Evolutionary conservation across 2,888 invertebrate genomes (phyloP).

Genomic region (Erpobdella octoculata): DNA sequence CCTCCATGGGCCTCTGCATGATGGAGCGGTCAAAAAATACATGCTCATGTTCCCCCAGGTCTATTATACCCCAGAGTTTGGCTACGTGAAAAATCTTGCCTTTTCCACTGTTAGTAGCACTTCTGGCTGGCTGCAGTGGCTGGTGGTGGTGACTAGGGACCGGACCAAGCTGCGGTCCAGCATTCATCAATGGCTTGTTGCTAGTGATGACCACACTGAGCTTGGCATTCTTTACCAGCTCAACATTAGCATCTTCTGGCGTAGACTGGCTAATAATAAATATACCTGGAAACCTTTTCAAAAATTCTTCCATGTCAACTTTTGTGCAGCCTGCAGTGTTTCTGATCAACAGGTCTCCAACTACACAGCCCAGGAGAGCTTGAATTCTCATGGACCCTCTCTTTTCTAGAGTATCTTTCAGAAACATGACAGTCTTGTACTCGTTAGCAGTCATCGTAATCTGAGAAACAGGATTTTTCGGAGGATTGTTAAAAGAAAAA

Average conservation of each 20-base stretch:
- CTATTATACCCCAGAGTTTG: slow-evolving; percentile 53
- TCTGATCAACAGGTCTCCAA: slow-evolving; percentile 47
- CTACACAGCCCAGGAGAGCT: slow-evolving; percentile 44
- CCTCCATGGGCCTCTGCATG: slow-evolving; percentile 47
- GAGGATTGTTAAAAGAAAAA: slow-evolving; percentile 17
- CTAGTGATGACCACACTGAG: slow-evolving; percentile 49
- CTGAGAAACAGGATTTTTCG: slow-evolving; percentile 37
- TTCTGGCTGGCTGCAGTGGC: not conserved
- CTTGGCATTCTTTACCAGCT: slow-evolving; percentile 48
- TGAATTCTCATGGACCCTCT: slow-evolving; percentile 46
- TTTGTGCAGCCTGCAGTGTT: slow-evolving; percentile 51
- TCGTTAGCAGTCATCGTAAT: slow-evolving; percentile 52
- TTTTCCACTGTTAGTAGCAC: slow-evolving; percentile 44
- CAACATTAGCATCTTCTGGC: slow-evolving; percentile 46
- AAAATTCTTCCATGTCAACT: slow-evolving; percentile 48
- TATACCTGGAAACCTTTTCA: slow-evolving; percentile 47
- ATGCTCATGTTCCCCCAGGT: slow-evolving; percentile 53
- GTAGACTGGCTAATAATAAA: slow-evolving; percentile 42
- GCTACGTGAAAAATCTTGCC: slow-evolving; percentile 52
- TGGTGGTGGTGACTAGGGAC: not conserved
- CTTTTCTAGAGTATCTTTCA: slow-evolving; percentile 50
- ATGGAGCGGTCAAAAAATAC: slow-evolving; percentile 53
- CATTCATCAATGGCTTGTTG: slow-evolving; percentile 36
- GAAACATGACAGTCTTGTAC: slow-evolving; percentile 52
- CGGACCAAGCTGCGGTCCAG: not conserved